Conservation (phyloP, 2,888 invertebrate genomes). For the Dugesia japonica region DNA sequence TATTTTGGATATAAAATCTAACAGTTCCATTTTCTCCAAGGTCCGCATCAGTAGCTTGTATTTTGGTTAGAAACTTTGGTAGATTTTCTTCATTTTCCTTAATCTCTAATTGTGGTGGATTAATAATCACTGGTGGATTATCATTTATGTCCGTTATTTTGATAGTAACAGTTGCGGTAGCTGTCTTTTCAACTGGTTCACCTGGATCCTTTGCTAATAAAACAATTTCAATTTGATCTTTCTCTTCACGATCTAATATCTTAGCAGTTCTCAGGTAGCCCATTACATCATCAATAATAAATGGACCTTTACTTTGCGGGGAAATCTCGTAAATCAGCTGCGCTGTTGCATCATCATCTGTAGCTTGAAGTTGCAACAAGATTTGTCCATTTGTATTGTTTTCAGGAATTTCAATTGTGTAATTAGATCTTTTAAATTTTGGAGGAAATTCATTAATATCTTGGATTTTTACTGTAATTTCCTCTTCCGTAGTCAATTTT, state of each 20-base stretch:
- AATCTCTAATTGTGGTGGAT: not conserved
- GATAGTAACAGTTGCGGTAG: slow-evolving; percentile 11
- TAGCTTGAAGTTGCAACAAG: slow-evolving; percentile 1
- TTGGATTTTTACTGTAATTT: slow-evolving; percentile 1
- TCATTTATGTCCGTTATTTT: slow-evolving; percentile 24
- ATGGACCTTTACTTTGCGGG: not conserved
- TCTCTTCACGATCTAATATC: slow-evolving; percentile 22
- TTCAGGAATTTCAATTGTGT: not conserved
- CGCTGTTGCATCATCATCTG: slow-evolving; percentile 25
- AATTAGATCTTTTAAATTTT: not conserved
- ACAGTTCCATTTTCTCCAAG: slow-evolving; percentile 27
- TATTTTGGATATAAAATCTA: not conserved
- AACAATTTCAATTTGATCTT: not conserved
- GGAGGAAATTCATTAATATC: slow-evolving; percentile 32
- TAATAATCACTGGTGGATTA: not conserved
- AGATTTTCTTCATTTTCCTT: slow-evolving; percentile 22
- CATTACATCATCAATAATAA: slow-evolving; percentile 12
- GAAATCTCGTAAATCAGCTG: not conserved
- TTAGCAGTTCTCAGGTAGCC: slow-evolving; percentile 9
- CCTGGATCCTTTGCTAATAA: slow-evolving; percentile 23
- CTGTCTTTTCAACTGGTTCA: not conserved
- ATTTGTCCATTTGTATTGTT: not conserved
- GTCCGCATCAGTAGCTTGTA: slow-evolving; percentile 17
- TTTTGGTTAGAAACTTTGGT: not conserved
- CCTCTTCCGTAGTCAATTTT: slow-evolving; percentile 22